phyloP scores from a whole-genome alignment of 1,140 invertebrate genomes.

The Anoplophora glabripennis region DNA sequence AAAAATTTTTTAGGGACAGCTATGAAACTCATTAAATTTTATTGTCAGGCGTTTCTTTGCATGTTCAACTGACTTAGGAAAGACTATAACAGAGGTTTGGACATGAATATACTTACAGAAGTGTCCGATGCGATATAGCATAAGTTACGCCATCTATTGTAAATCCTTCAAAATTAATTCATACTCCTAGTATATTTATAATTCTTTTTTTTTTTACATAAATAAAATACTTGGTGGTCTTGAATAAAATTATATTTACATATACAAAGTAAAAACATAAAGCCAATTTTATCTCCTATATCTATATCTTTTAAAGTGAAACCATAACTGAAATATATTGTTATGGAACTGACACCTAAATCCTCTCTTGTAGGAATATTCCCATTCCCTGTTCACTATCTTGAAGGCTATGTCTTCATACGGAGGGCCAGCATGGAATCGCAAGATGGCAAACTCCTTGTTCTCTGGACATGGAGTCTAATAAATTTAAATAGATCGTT shows the following conservation, averaged over 20 bases:
- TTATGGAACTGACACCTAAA: slow-evolving; percentile 99
- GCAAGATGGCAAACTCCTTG: slow-evolving; percentile 90
- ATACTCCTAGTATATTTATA: too few species aligned
- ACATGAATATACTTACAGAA: too few species aligned
- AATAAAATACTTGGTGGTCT: too few species aligned
- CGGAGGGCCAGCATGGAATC: slow-evolving; percentile 95
- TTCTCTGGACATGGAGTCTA: slow-evolving; percentile 89
- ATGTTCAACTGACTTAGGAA: too few species aligned
- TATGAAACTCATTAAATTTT: too few species aligned
- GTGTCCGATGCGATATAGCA: too few species aligned
- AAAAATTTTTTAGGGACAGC: too few species aligned
- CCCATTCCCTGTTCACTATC: slow-evolving; percentile 99
- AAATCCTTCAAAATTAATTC: too few species aligned
- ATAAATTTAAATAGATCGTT: slow-evolving; percentile 40
- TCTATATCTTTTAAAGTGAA: slow-evolving; percentile 96
- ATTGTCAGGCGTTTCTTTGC: too few species aligned
- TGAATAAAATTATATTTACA: not conserved
- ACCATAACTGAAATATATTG: slow-evolving; percentile 99
- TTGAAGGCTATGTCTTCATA: slow-evolving; percentile 99
- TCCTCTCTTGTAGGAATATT: slow-evolving; percentile 97
- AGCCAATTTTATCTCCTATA: slow-evolving; percentile 74
- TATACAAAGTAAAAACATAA: not conserved
- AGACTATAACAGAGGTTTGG: too few species aligned
- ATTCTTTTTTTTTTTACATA: too few species aligned
- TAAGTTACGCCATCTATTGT: too few species aligned